Percentiles rank a stretch among this genome's conserved stretches.
phyloP scores from a whole-genome alignment of 2,797 vertebrate species.

The Erpetoichthys calabaricus region DNA sequence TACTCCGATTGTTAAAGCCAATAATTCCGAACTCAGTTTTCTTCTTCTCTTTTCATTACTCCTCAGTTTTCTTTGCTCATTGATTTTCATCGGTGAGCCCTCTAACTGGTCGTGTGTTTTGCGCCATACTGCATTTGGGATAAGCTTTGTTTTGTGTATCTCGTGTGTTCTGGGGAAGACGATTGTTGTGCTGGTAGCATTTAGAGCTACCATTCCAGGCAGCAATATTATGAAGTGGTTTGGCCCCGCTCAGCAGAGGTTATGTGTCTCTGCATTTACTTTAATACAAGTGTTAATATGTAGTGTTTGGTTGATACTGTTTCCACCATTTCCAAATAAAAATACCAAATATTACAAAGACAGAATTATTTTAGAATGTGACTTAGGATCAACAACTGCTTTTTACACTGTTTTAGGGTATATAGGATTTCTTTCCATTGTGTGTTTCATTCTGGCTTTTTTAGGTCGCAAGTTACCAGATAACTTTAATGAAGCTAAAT shows the following conservation, averaged over 20 bases:
- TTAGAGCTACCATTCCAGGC: conserved; percentile 24
- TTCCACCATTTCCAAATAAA: conserved; percentile 35
- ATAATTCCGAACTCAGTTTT: conserved; percentile 33
- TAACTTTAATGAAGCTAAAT: conserved; percentile 46
- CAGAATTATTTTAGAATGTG: conserved; percentile 42
- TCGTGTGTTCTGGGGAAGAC: conserved; percentile 33
- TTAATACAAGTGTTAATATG: conserved; percentile 36
- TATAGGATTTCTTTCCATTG: conserved; percentile 38
- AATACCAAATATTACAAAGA: conserved; percentile 32
- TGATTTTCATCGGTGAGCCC: conserved; percentile 28
- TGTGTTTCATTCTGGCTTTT: conserved; percentile 42
- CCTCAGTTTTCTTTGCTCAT: conserved; percentile 32
- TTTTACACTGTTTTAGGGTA: conserved; percentile 47
- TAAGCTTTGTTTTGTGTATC: conserved; percentile 30
- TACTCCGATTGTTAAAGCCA: conserved; percentile 33
- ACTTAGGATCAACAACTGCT: conserved; percentile 33
- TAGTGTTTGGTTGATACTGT: conserved; percentile 34
- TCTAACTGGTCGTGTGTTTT: conserved; percentile 30
- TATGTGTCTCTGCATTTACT: conserved; percentile 25
- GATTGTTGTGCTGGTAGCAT: conserved; percentile 28
- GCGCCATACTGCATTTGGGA: conserved; percentile 26
- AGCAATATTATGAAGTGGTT: conserved; percentile 30
- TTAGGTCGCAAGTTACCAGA: conserved; percentile 39
- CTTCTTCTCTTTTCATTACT: conserved; percentile 21
- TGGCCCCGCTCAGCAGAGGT: conserved; percentile 26